These are phyloP conservation scores for Cyrtonyx montezumae DNA, from an alignment of 2,113 vertebrate genomes.

Conservation along the genomic window DNA sequence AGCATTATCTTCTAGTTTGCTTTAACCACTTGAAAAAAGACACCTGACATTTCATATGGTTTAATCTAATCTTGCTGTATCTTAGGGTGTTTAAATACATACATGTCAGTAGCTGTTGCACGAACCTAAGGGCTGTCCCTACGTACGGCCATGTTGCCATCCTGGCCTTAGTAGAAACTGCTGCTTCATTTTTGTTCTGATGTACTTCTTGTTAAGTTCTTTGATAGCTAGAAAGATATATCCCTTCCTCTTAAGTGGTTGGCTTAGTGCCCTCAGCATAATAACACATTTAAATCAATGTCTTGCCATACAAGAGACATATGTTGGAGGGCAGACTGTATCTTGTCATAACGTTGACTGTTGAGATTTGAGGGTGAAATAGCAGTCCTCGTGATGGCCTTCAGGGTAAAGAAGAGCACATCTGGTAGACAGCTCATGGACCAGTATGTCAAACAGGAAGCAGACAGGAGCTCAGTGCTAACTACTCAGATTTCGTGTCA, in stretches of 20 bases:
- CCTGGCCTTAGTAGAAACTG: not conserved
- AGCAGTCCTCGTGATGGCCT: not conserved
- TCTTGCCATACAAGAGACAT: slow-evolving; percentile 26
- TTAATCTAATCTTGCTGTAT: not conserved
- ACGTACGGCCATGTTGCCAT: accelerated
- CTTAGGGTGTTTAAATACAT: not conserved
- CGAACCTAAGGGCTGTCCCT: not conserved
- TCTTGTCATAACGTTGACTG: not conserved
- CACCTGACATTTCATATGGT: not conserved
- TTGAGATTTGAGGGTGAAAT: slow-evolving; percentile 35
- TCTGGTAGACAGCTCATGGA: slow-evolving; percentile 54
- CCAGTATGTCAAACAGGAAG: not conserved
- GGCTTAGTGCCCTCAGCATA: slow-evolving; percentile 22
- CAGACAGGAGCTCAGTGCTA: slow-evolving; percentile 8
- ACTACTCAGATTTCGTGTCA: slow-evolving; percentile 43
- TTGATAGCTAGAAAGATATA: not conserved
- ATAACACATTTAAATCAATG: slow-evolving; percentile 11
- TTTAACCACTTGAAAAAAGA: not conserved
- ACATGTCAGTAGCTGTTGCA: not conserved
- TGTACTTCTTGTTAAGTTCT: not conserved
- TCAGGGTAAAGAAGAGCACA: slow-evolving; percentile 35
- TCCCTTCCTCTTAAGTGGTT: slow-evolving; percentile 31
- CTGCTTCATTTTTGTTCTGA: slow-evolving; percentile 17
- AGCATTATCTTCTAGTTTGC: not conserved
- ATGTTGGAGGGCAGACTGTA: slow-evolving; percentile 13